phyloP scores from a whole-genome alignment of 2,113 vertebrate species.

The Sitta europaea region DNA sequence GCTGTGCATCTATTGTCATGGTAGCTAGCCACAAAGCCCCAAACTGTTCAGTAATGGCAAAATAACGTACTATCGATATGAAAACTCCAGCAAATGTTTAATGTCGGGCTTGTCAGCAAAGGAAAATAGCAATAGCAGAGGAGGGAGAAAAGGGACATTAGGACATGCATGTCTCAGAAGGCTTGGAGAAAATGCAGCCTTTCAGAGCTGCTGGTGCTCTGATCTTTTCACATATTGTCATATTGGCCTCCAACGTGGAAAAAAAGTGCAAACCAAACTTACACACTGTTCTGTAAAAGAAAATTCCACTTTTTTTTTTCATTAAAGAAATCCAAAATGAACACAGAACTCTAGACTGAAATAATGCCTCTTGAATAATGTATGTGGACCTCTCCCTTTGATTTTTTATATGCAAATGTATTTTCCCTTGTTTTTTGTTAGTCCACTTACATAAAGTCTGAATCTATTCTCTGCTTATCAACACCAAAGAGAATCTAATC shows the following conservation, averaged over 20 bases:
- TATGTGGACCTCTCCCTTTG: neutral
- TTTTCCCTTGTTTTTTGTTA: neutral
- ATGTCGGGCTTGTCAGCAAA: conserved; percentile 75
- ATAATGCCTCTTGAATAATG: neutral
- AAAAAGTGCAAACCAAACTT: neutral
- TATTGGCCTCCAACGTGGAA: neutral
- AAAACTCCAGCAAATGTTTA: conserved; percentile 91
- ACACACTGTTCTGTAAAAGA: neutral
- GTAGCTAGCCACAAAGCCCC: conserved; percentile 93
- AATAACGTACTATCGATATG: conserved; percentile 93
- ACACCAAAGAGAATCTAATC: neutral
- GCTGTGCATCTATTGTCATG: conserved; percentile 99
- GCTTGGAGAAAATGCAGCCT: neutral
- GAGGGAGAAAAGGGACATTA: conserved; percentile 38
- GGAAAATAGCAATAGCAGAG: conserved; percentile 35
- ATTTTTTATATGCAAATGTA: neutral
- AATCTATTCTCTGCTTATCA: neutral
- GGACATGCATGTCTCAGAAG: conserved; percentile 19
- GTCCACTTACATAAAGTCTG: neutral
- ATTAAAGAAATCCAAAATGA: neutral
- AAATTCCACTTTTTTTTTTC: neutral
- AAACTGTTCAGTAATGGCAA: conserved; percentile 80
- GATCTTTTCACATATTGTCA: neutral
- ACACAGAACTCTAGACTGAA: neutral
- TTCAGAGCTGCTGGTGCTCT: neutral